Evolutionary conservation across 23 tunicate genomes (phyloP).

Genomic region (Trididemnum miniatum): DNA sequence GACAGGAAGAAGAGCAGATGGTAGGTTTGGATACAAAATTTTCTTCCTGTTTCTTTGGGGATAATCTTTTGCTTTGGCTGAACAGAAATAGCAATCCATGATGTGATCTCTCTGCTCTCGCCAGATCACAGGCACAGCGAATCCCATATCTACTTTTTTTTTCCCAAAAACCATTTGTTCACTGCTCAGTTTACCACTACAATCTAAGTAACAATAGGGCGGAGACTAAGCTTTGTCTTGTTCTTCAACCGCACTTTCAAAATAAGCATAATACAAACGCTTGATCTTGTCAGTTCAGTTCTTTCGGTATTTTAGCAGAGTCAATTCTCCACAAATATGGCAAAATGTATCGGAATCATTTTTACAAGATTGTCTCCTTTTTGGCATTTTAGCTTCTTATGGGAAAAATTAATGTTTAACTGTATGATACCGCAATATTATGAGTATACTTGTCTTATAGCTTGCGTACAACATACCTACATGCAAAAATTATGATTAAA

Average conservation of each 20-base stretch:
- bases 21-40: constrained; percentile 15
- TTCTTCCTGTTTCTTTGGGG: constrained; percentile 17
- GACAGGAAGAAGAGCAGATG: constrained; percentile 32
- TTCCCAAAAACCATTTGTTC: constrained; percentile 33
- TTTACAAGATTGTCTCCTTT: constrained; percentile 25
- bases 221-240: constrained; percentile 49
- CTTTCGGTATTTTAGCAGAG: constrained; percentile 16
- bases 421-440: constrained; percentile 1
- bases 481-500: constrained; percentile 11
- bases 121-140: constrained; percentile 42
- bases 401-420: background rate
- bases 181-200: constrained; percentile 23
- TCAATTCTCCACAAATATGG: constrained; percentile 32
- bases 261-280: constrained; percentile 35
- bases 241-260: constrained; percentile 46
- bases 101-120: constrained; percentile 36
- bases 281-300: constrained; percentile 18
- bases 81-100: constrained; percentile 31
- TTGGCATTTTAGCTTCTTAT: constrained; percentile 20
- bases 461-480: constrained; percentile 14
- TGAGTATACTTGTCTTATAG: constrained; percentile 21
- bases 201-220: constrained; percentile 31
- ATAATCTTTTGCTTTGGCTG: constrained; percentile 14
- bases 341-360: constrained; percentile 34
- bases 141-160: constrained; percentile 26